phyloP scores from a whole-genome alignment of 2,888 invertebrate genomes.

The Pseudococcus longispinus region DNA sequence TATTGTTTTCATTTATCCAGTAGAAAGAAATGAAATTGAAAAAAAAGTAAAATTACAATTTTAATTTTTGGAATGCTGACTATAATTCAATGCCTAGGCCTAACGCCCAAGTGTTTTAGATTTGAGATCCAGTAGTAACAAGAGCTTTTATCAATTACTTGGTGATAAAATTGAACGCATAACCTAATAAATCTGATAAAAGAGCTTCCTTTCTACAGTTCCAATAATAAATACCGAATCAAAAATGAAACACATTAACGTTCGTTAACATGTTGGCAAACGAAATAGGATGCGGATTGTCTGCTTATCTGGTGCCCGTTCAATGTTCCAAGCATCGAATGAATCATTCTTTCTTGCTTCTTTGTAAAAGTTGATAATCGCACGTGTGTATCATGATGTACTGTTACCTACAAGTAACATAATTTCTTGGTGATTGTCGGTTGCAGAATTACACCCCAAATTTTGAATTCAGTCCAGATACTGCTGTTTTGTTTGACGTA shows the following conservation, averaged over 20 bases:
- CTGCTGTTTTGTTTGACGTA: neutral
- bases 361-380: neutral
- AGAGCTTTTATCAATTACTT: too few relatives aligned
- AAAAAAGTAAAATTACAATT: too few relatives aligned
- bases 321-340: neutral
- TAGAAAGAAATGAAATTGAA: too few relatives aligned
- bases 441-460: neutral
- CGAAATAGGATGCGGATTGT: neutral
- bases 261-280: conserved; percentile 1
- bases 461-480: conserved; percentile 31
- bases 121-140: too few relatives aligned
- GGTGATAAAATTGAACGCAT: too few relatives aligned
- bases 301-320: neutral
- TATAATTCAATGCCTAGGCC: too few relatives aligned
- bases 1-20: too few relatives aligned
- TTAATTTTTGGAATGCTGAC: too few relatives aligned
- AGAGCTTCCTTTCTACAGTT: too few relatives aligned
- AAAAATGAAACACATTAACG: neutral
- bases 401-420: neutral
- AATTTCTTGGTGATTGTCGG: neutral
- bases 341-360: conserved; percentile 23
- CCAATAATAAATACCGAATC: neutral
- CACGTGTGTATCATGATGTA: conserved; percentile 5
- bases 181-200: too few relatives aligned
- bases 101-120: too few relatives aligned